phyloP scores from a whole-genome alignment of 2,888 invertebrate genomes.

The Lutraria lutraria region DNA sequence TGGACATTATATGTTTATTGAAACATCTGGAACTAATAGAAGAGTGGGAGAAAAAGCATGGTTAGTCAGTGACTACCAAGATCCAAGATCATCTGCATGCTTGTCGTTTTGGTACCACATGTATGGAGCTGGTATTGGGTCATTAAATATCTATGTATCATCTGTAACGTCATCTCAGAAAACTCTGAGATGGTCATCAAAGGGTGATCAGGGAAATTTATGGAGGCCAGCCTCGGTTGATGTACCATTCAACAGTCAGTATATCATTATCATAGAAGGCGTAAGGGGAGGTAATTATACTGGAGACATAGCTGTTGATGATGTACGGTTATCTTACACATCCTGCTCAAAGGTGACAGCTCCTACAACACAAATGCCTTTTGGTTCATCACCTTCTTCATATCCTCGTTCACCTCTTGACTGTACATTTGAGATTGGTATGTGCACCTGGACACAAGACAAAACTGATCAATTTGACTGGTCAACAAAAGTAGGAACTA shows the following conservation, averaged over 20 bases:
- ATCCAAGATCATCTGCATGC: constrained; percentile 75
- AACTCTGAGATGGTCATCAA: constrained; percentile 63
- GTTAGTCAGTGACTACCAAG: constrained; percentile 79
- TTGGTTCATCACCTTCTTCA: constrained; percentile 67
- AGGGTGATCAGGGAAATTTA: constrained; percentile 80
- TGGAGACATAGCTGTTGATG: constrained; percentile 85
- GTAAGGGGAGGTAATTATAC: constrained; percentile 77
- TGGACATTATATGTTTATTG: constrained; percentile 85
- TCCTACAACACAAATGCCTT: constrained; percentile 59
- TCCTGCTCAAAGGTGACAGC: constrained; percentile 67
- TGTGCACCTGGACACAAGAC: constrained; percentile 83
- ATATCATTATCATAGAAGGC: constrained; percentile 82
- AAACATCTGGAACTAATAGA: constrained; percentile 87
- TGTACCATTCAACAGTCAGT: constrained; percentile 54
- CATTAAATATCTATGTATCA: constrained; percentile 79
- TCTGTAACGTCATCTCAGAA: constrained; percentile 59
- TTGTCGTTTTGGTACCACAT: constrained; percentile 83
- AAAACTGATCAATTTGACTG: constrained; percentile 82
- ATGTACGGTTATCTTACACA: constrained; percentile 72
- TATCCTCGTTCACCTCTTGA: constrained; percentile 77
- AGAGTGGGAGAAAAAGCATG: constrained; percentile 89
- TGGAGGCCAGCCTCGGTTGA: constrained; percentile 76
- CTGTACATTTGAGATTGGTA: constrained; percentile 82
- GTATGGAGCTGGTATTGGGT: constrained; percentile 82
- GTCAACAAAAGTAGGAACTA: constrained; percentile 76